These are phyloP conservation scores for Porphyrio hochstetteri DNA, from an alignment of 2,113 vertebrate genomes.

Conservation along the genomic window DNA sequence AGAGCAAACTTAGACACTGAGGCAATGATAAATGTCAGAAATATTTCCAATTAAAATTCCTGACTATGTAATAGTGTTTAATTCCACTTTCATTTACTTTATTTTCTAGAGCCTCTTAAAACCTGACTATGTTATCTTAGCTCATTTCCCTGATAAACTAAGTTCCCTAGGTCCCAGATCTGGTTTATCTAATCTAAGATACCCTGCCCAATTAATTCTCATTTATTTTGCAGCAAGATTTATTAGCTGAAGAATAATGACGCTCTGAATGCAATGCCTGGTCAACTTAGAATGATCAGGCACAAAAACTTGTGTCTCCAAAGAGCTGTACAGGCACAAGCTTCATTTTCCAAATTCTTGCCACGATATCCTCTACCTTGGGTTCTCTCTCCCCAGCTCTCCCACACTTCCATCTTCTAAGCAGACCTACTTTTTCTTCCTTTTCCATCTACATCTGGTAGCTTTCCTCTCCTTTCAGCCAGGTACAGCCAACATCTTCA, in stretches of 20 bases:
- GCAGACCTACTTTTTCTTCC: not conserved
- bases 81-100: not conserved
- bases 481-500: not conserved
- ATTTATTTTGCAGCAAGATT: slow-evolving; percentile 1
- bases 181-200: slow-evolving; percentile 23
- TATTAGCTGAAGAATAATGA: not conserved
- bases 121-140: not conserved
- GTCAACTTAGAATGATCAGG: not conserved
- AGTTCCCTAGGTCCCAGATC: not conserved
- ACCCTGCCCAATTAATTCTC: not conserved
- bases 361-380: too few species aligned
- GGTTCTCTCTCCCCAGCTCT: not conserved
- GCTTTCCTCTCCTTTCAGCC: not conserved
- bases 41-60: not conserved
- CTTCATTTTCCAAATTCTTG: not conserved
- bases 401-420: not conserved
- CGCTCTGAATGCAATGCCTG: not conserved
- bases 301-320: not conserved
- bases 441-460: not conserved
- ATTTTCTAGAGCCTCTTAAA: not conserved
- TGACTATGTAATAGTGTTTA: not conserved
- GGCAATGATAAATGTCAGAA: not conserved
- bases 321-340: not conserved
- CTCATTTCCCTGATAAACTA: not conserved
- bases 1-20: not conserved